Evolutionary conservation across 2,113 vertebrate genomes (phyloP), one percentile per base, ranked within the genome.

Genomic region (Sminthopsis crassicaudata): DNA sequence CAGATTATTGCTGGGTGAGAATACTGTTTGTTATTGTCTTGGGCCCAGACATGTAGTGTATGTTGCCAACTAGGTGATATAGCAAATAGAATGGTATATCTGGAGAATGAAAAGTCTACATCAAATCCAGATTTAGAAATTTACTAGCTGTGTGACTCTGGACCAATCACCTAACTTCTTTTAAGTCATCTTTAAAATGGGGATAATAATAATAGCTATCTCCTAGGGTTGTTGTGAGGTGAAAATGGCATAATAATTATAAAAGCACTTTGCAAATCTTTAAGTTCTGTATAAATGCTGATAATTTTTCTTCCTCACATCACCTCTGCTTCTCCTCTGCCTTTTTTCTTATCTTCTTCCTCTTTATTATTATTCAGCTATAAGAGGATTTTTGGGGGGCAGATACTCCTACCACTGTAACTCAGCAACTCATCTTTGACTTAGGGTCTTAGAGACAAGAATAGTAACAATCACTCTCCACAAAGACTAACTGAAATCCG

Each of bases 1-100:
- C 91, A 88, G 95, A 94, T 97, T 94, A 97, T 97, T 97, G 53
- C 60, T 93, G 55, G 46, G 96, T 97, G 94, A 96, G 96, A 95
- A 89, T 92, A 93, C 93, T 95, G 92, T 92, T 97, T 94, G 93
- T 96, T 97, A 89, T 95, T 96, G 51, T 93, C 95, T 76, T n/a
- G 0, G n/a, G 19, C 23, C n/a, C 67, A 42, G n/a, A 84, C 42
- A 84, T 22, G 16, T n/a, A n/a, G 30, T 36, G 16, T n/a, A n/a
- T 42, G 19, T 23, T 84, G 19, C 19, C 16, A 42, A 0, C 19
- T 22, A 42, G 7, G 19, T 23, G 67, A n/a, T 23, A 2, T 19
- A 23, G n/a, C 42, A 6, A 23, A 84, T 84, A 84, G n/a, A 23
- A 42, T 42, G n/a, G n/a, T 84, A 6, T 7, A 23, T 2, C 5